These are phyloP conservation scores for Syngnathus rostellatus DNA, from an alignment of 2,797 vertebrate genomes.

Conservation along the genomic window DNA sequence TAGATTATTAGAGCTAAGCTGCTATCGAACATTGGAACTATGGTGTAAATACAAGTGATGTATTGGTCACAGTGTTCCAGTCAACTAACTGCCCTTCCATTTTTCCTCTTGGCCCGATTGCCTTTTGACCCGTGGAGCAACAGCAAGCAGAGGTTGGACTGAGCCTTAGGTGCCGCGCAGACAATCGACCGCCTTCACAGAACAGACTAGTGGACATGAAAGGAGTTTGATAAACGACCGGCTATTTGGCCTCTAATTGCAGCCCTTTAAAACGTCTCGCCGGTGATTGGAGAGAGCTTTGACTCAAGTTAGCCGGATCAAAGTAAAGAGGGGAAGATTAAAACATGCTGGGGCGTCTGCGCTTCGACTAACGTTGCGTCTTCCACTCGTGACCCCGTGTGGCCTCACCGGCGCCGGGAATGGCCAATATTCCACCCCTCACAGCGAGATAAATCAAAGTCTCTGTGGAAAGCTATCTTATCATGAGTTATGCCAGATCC, in stretches of 20 bases:
- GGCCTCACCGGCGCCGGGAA: slow-evolving; percentile 35
- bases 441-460: slow-evolving; percentile 59
- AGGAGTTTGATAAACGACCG: slow-evolving; percentile 59
- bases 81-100: slow-evolving; percentile 42
- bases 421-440: slow-evolving; percentile 39
- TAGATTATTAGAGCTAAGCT: not conserved
- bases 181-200: slow-evolving; percentile 63
- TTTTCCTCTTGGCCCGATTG: slow-evolving; percentile 34
- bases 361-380: slow-evolving; percentile 44
- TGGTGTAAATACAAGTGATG: not conserved
- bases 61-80: slow-evolving; percentile 35
- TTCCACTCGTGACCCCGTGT: slow-evolving; percentile 50
- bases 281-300: slow-evolving; percentile 60
- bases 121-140: slow-evolving; percentile 34
- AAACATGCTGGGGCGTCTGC: slow-evolving; percentile 42
- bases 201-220: slow-evolving; percentile 66
- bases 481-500: slow-evolving; percentile 48
- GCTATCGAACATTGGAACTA: not conserved
- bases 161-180: slow-evolving; percentile 41
- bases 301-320: slow-evolving; percentile 60
- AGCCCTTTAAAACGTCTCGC: slow-evolving; percentile 64
- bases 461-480: slow-evolving; percentile 49
- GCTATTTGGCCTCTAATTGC: slow-evolving; percentile 64
- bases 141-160: slow-evolving; percentile 38
- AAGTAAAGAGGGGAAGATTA: slow-evolving; percentile 59